Evolutionary conservation across 1,140 invertebrate genomes (phyloP), one percentile per base, ranked within the genome.

Genomic region (Nebria ingens): DNA sequence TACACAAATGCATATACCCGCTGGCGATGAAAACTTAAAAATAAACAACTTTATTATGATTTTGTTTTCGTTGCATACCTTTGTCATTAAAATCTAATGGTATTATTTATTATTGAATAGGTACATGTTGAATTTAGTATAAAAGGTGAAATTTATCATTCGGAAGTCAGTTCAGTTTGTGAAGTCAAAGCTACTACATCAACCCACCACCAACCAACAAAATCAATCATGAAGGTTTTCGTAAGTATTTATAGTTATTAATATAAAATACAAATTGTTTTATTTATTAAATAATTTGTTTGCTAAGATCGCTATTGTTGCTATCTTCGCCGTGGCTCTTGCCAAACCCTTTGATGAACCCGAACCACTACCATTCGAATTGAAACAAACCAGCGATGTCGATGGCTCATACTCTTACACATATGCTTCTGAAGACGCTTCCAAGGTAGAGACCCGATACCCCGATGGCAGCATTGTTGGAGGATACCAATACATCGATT

Each of bases 401-500:
- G 40, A 45, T 45, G 40, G 40, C 9, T 45, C 40, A 11, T 45
- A 45, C 15, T 12, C 40, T 11, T 45, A 11, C 40, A 45, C 6
- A 4, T 45, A 45, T 45, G 9, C 40, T 45, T 9, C 6, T 11
- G 40, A 45, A 45, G 40, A 19, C 29, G 38, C 38, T 19, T 19
- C 21, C 12, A 54, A 38, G 19, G 15, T 9, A 40, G 53, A 54
- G 19, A 23, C 19, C 22, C 21, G 22, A 2, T 6, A 19, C 19
- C 13, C 20, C 13, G 29, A 22, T 53, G 40, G 40, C 9, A 45
- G 6, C 17, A 45, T 45, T 45, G 40, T 45, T 4, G 40, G 40
- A 19, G 22, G 51, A 21, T 52, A 52, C 51, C 9, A 52, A 21
- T 52, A 52, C 19, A 20, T 52, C 19, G 51, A 52, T 21, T 6